Evolutionary conservation across 1,140 invertebrate species (phyloP).

Genomic region (Monochamus saltuarius): DNA sequence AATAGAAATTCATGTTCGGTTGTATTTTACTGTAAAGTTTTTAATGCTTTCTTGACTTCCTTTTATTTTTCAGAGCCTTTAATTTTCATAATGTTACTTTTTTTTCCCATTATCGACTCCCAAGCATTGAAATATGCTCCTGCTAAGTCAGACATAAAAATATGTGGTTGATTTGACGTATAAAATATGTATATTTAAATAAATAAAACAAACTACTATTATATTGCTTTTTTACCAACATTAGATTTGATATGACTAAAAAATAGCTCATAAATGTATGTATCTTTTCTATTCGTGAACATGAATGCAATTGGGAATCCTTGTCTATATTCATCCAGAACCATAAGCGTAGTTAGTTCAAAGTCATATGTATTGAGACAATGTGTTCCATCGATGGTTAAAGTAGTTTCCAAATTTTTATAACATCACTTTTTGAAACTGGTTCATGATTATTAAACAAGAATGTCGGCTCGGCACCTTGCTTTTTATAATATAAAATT

Average conservation of each 20-base stretch:
- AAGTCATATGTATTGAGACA: conserved; percentile 35
- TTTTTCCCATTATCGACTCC: no score
- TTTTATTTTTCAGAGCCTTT: no score
- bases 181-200: no score
- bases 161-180: no score
- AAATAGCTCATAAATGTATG: conserved; percentile 17
- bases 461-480: background rate
- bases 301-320: conserved; percentile 32
- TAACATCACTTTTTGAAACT: conserved; percentile 25
- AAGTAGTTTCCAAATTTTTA: conserved; percentile 24
- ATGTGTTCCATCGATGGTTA: conserved; percentile 37
- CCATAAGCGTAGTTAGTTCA: conserved; percentile 31
- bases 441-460: conserved; percentile 30
- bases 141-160: no score
- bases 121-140: no score
- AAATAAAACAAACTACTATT: no score
- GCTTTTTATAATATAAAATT: conserved; percentile 5
- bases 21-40: no score
- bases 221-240: no score
- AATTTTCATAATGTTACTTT: no score
- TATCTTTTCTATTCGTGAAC: conserved; percentile 29
- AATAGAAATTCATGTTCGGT: no score
- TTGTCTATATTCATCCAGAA: conserved; percentile 29
- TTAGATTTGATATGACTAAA: conserved; percentile 22
- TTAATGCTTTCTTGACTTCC: no score